phyloP scores from a whole-genome alignment of 2,888 invertebrate genomes.

The Ichneumon xanthorius region DNA sequence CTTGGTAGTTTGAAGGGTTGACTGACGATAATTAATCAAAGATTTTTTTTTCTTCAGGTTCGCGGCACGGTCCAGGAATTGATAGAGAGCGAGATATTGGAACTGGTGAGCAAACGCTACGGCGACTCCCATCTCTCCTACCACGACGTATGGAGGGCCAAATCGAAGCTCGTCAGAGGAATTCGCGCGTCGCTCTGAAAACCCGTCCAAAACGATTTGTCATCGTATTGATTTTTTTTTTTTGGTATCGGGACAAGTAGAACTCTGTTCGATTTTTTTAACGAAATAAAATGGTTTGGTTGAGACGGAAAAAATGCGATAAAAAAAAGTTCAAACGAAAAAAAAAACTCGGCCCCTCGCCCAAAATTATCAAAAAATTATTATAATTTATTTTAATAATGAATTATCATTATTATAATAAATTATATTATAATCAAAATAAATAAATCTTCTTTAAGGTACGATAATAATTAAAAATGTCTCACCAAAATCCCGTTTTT shows the following conservation, averaged over 20 bases:
- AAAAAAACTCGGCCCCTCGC: background rate
- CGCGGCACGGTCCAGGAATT: slow-evolving; percentile 73
- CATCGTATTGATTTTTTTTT: background rate
- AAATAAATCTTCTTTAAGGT: too few relatives aligned
- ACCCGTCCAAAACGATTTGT: background rate
- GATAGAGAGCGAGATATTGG: slow-evolving; percentile 75
- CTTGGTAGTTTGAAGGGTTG: background rate
- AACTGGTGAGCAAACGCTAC: slow-evolving; percentile 62
- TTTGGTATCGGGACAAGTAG: background rate
- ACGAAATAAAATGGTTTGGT: background rate
- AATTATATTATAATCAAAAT: background rate
- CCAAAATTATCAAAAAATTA: background rate
- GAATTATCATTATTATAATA: too few relatives aligned
- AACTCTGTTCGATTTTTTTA: background rate
- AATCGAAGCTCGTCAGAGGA: slow-evolving; percentile 76
- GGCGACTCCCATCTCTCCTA: slow-evolving; percentile 67
- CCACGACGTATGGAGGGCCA: slow-evolving; percentile 76
- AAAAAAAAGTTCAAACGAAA: background rate
- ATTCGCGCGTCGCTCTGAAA: slow-evolving; percentile 74
- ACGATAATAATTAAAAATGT: too few relatives aligned
- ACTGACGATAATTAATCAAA: background rate
- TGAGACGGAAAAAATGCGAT: background rate
- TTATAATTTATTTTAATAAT: too few relatives aligned
- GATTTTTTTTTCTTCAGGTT: slow-evolving; percentile 69
- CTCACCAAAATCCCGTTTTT: too few relatives aligned